Conservation (phyloP, 2,113 vertebrate genomes). For the Melanostigma gelatinosum region DNA sequence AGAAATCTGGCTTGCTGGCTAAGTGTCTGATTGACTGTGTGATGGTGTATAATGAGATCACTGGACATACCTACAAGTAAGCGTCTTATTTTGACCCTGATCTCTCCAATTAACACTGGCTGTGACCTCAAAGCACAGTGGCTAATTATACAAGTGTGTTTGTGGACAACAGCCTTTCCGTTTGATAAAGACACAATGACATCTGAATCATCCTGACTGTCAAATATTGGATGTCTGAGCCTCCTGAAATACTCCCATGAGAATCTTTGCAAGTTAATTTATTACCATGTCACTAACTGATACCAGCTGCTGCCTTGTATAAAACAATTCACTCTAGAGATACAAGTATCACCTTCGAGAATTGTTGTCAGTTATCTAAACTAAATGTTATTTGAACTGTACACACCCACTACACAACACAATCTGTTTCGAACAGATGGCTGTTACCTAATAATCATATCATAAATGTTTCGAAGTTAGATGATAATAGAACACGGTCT, state of each 20-base stretch:
- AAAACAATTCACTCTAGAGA: not conserved
- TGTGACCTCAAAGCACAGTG: not conserved
- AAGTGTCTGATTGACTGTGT: conserved; percentile 99
- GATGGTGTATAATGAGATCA: conserved; percentile 98
- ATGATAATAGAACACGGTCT: not conserved
- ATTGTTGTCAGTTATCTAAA: not conserved
- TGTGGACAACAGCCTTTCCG: not conserved
- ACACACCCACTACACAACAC: not conserved
- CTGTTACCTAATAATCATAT: not conserved
- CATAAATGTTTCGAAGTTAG: not conserved
- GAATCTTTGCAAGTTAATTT: not conserved
- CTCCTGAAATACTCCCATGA: not conserved
- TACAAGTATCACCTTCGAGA: not conserved
- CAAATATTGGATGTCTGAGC: not conserved
- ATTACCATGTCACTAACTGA: not conserved
- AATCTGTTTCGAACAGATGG: not conserved
- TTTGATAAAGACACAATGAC: not conserved
- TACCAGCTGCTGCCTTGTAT: not conserved
- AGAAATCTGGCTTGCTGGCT: conserved; percentile 95
- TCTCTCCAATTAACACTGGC: not conserved
- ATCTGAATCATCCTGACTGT: not conserved
- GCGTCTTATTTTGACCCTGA: conserved; percentile 31
- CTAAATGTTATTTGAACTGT: not conserved
- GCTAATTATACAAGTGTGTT: not conserved
- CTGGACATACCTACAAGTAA: conserved; percentile 96